Conservation (phyloP, 2,888 invertebrate species). For the Tuberolachnus salignus region DNA sequence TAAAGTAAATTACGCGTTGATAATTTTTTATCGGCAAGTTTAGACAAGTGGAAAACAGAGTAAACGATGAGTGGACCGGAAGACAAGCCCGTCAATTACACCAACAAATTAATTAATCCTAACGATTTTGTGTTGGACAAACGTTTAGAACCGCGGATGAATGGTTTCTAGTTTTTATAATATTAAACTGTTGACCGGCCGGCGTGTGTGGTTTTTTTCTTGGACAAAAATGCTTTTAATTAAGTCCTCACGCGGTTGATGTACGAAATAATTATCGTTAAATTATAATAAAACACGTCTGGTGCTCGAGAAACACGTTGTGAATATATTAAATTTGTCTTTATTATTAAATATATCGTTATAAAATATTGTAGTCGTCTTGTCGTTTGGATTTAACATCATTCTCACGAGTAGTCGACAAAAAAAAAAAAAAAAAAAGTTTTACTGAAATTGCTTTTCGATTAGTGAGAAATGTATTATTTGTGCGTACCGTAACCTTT, state of each 20-base stretch:
- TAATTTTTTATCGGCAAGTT: conserved; percentile 30
- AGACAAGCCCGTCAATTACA: conserved; percentile 32
- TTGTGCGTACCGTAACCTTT: too few species aligned
- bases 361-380: too few species aligned
- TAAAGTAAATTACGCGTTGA: background rate
- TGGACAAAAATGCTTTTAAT: conserved; percentile 29
- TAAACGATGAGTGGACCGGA: background rate
- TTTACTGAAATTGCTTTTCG: too few species aligned
- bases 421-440: too few species aligned
- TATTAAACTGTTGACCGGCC: background rate
- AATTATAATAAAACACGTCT: too few species aligned
- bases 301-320: too few species aligned
- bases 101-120: conserved; percentile 38
- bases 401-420: too few species aligned
- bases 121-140: background rate
- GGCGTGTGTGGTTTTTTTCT: background rate
- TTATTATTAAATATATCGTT: too few species aligned
- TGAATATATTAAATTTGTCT: too few species aligned
- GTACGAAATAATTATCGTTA: too few species aligned
- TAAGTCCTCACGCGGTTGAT: background rate
- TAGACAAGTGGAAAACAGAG: conserved; percentile 37
- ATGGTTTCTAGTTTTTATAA: background rate
- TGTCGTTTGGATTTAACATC: too few species aligned
- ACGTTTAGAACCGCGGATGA: background rate
- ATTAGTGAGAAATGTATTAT: too few species aligned